A percentile compares a stretch with the other conserved stretches of the same genome.
Conservation (phyloP, 2,113 vertebrate genomes). For the Tympanuchus pallidicinctus region DNA sequence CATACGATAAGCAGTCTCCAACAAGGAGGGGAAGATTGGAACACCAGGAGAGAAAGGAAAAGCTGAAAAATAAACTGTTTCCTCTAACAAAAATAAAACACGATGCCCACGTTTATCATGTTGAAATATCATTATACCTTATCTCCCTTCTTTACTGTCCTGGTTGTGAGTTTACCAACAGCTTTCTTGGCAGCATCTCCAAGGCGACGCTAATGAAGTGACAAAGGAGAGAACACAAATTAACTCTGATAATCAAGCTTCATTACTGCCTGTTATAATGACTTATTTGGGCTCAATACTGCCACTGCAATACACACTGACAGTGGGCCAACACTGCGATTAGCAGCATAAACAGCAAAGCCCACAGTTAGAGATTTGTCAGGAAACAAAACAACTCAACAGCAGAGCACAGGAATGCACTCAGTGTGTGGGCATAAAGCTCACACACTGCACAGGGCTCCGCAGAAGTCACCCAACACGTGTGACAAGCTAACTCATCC, state of each 20-base stretch:
- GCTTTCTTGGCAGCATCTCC: slow-evolving; percentile 98
- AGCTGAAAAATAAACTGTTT: neutral
- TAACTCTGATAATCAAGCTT: slow-evolving; percentile 48
- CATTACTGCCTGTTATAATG: slow-evolving; percentile 30
- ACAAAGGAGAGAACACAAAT: slow-evolving; percentile 65
- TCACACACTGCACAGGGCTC: fast-evolving
- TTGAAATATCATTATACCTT: slow-evolving; percentile 83
- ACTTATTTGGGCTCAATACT: slow-evolving; percentile 15
- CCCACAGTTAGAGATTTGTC: neutral
- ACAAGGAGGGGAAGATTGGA: neutral
- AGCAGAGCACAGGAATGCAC: neutral
- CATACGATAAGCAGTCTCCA: neutral
- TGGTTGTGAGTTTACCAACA: slow-evolving; percentile 93
- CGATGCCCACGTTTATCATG: neutral
- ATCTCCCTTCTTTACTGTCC: slow-evolving; percentile 96
- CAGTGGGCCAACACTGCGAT: neutral
- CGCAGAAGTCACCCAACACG: neutral
- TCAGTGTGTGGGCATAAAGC: neutral
- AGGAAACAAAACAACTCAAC: neutral
- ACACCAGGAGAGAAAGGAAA: neutral
- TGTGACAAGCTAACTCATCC: neutral
- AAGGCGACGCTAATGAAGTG: slow-evolving; percentile 88
- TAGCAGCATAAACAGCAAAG: neutral
- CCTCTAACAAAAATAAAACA: neutral
- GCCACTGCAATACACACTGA: neutral